Evolutionary conservation across 2,113 vertebrate genomes (phyloP), one percentile per base, ranked within the genome.

Genomic region (Chaenogobius annularis): DNA sequence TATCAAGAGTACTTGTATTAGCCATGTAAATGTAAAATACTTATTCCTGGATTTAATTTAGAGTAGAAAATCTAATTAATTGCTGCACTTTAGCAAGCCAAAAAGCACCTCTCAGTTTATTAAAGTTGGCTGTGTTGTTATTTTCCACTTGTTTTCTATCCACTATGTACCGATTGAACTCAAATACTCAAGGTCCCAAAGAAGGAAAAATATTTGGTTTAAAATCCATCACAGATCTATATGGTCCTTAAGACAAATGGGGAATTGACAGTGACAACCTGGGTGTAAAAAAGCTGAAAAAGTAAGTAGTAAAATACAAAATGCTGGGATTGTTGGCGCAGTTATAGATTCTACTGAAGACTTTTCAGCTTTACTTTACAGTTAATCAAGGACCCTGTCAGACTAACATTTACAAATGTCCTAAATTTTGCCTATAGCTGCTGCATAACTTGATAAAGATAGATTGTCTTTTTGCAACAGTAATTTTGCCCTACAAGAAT

Each of bases 401-500:
- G 61, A 63, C 19, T 43, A 40, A 40, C 35, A 37, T 63, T 63
- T 63, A 40, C 61, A 63, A 40, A 37, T 63, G 61, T 22, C 23
- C 23, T 61, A 61, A 61, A 61, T 26, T 61, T 61, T 35, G 26
- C 26, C 58, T 35, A 35, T 61, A 31, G 26, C 56, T 59, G 56
- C 26, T 19, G 9, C 19, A 11, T 37, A 63, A 37, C 61, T 63
- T 63, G 61, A 63, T 43, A n/a, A 63, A 63, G 19, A 63, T 62
- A 62, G 59, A 37, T 48, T 26, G 26, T 61, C 58, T 72, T 52
- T 17, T 73, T 50, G 58, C 22, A 55, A 46, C 55, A 58, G 58
- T 61, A 67, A 56, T 67, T 76, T 43, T 66, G 22, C 48, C 55
- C 64, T 69, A 20, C 17, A 0, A 63, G 67, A 72, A 67, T 69